These are phyloP conservation scores for Eublepharis macularius DNA, from an alignment of 2,113 vertebrate genomes.

Conservation along the genomic window DNA sequence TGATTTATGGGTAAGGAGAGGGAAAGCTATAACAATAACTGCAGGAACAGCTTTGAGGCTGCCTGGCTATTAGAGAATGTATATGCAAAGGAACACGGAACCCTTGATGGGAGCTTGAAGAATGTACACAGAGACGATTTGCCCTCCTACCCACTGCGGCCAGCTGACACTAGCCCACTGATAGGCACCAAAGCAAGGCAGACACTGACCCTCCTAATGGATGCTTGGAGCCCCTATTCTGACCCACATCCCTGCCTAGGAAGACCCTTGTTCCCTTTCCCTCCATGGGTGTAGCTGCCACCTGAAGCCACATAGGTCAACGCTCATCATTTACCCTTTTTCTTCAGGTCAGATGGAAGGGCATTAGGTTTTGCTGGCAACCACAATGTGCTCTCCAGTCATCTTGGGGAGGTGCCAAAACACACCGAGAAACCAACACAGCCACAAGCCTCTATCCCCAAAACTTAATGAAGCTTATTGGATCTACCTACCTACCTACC, in stretches of 20 bases:
- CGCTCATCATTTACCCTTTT: background rate
- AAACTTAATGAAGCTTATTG: no score
- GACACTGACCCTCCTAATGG: background rate
- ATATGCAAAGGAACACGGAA: background rate
- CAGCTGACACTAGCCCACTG: background rate
- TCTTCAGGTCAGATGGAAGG: background rate
- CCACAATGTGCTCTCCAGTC: background rate
- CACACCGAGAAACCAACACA: background rate
- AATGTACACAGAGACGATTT: background rate
- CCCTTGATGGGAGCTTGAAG: background rate
- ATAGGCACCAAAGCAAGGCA: background rate
- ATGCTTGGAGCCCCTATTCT: no score
- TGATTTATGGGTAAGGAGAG: slow-evolving; percentile 4
- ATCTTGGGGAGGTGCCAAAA: background rate
- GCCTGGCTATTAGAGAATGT: background rate
- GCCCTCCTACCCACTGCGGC: background rate
- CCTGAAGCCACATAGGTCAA: background rate
- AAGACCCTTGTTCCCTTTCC: background rate
- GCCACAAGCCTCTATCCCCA: no score
- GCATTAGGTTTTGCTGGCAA: background rate
- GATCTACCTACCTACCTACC: no score
- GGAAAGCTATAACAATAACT: background rate
- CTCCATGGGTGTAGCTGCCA: background rate
- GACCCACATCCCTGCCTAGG: background rate
- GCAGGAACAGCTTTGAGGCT: background rate